A percentile compares a stretch with the other conserved stretches of the same genome.
phyloP scores from a whole-genome alignment of 2,113 vertebrate species.

The Caretta caretta region DNA sequence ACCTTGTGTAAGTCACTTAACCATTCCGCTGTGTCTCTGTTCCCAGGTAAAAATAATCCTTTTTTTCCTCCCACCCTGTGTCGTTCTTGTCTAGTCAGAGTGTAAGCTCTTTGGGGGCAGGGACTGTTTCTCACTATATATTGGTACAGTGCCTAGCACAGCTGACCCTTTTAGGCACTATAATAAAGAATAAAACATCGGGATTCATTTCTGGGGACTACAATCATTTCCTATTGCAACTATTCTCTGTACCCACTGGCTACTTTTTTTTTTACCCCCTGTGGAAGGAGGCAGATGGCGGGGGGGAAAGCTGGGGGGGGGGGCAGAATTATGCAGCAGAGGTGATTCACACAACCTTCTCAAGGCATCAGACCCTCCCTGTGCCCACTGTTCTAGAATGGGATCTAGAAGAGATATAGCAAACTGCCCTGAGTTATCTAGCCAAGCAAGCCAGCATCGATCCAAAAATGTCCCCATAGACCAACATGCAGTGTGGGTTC shows the following conservation, averaged over 20 bases:
- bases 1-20: background rate
- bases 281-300: background rate
- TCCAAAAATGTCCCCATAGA: background rate
- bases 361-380: accelerated
- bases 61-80: background rate
- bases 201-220: background rate
- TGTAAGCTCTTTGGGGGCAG: background rate
- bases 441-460: background rate
- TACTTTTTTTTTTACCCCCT: background rate
- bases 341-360: background rate
- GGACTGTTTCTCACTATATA: background rate
- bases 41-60: background rate
- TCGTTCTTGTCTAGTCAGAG: background rate
- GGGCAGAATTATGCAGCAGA: background rate
- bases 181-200: background rate
- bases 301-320: background rate
- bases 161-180: background rate
- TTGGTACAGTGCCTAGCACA: background rate
- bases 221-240: background rate
- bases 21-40: background rate
- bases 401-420: background rate
- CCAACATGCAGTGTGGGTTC: background rate
- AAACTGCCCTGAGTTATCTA: background rate
- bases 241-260: background rate
- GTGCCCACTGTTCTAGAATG: background rate